Base-by-base conservation (phyloP, 1,140 invertebrate species). In the Sipha flava region DNA sequence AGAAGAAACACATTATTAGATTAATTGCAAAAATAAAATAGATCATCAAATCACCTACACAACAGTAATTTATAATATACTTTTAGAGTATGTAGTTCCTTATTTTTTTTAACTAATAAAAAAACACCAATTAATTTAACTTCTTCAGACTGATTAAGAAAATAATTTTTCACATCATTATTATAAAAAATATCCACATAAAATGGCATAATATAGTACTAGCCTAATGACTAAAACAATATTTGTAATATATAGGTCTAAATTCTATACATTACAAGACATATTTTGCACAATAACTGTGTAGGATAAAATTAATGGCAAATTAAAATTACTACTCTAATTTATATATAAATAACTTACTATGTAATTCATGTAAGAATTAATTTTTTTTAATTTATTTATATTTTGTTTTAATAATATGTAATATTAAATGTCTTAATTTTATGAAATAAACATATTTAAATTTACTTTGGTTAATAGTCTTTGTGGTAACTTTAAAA, bases 141-240 rank as follows among this genome's bases (percentile, higher is more conserved):
- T n/a, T 29, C 29, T 54, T 23, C 23, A 26, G 43, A 5, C 34
- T 66, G 23, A 66, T 43, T 66, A 66, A 29, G 23, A 1, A 9
- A 9, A 70, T 16, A 70, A 70, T n/a, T 1, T 10, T 18, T 14
- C 40, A 2, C 43, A 29, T 47, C 10, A 47, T 47, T 70, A 29
- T 68, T 12, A 70, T 47, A 26, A 29, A 37, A 26, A 29, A 29
- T 29, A 40, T 23, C 45, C 34, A 70, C 2, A 47, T 70, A 29
- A 70, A 77, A 77, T 77, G 73, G 52, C 73, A 77, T 77, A 59
- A 57, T 77, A 77, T 47, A 70, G 29, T 77, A 77, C 52, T 77
- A 77, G 23, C 52, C 73, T 77, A 77, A 52, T 77, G 73, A 77
- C 73, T 77, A 77, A 77, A 77, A 57, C 49, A 77, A 57, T 59